A percentile compares a stretch with the other conserved stretches of the same genome.
phyloP scores from a whole-genome alignment of 2,113 vertebrate genomes.

The Etheostoma cragini region DNA sequence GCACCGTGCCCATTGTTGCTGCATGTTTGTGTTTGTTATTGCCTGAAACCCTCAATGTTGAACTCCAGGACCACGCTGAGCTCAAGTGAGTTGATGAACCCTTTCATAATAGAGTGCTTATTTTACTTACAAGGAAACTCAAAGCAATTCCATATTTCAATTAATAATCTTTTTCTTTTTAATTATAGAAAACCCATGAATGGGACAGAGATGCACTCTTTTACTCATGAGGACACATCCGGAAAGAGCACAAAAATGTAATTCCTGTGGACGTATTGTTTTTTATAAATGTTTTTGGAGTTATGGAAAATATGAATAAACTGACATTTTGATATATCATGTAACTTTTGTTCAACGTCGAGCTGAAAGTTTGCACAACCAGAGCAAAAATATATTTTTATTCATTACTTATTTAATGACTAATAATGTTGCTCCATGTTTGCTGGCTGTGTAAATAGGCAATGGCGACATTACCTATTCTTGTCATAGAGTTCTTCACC shows the following conservation, averaged over 20 bases:
- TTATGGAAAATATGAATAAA: background rate
- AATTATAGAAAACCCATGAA: background rate
- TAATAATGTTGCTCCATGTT: no score
- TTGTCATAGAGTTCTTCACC: no score
- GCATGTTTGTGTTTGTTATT: constrained; percentile 83
- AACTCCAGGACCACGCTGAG: constrained; percentile 82
- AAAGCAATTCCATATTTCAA: background rate
- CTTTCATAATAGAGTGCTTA: background rate
- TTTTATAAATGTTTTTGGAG: background rate
- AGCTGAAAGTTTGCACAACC: background rate
- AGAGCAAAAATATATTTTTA: background rate
- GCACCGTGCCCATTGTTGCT: constrained; percentile 76
- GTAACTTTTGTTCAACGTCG: background rate
- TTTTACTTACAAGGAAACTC: background rate
- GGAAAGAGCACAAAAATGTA: constrained; percentile 60
- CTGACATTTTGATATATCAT: background rate
- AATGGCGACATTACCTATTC: no score
- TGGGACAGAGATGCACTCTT: background rate
- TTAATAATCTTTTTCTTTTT: background rate
- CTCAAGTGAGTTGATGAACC: constrained; percentile 44
- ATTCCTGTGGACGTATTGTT: background rate
- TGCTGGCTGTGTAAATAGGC: no score
- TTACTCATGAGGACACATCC: background rate
- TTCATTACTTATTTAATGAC: no score
- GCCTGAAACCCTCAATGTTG: constrained; percentile 84